Conservation (phyloP, 2,797 vertebrate genomes). For the Aythya fuligula region DNA sequence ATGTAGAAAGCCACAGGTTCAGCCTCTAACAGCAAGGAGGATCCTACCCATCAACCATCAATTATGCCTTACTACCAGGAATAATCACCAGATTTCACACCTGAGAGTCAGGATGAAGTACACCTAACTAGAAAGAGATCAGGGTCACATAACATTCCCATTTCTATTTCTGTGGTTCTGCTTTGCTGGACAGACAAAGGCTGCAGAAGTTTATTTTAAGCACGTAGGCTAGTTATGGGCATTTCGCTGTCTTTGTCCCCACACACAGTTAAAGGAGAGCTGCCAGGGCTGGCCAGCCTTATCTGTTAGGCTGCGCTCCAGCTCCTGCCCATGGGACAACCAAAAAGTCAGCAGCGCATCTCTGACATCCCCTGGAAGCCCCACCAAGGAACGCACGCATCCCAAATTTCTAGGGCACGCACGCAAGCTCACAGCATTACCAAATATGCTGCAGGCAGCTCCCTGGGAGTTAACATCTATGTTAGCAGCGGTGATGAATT, state of each 20-base stretch:
- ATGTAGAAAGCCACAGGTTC: background rate
- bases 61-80: background rate
- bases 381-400: background rate
- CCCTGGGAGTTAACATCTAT: background rate
- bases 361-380: constrained; percentile 24
- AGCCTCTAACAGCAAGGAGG: background rate
- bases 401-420: background rate
- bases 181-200: background rate
- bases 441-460: rapidly evolving
- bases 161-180: background rate
- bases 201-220: background rate
- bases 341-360: constrained; percentile 14
- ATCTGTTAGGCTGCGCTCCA: constrained; percentile 59
- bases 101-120: background rate
- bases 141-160: rapidly evolving
- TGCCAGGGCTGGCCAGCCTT: background rate
- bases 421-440: background rate
- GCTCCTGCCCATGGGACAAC: constrained; percentile 32
- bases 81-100: background rate
- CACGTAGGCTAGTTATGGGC: background rate
- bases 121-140: background rate
- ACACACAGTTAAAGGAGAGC: background rate
- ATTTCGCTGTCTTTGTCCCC: background rate
- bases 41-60: background rate
- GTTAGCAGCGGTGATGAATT: background rate